Percentiles rank a stretch among this genome's conserved stretches.
Evolutionary conservation across 2,888 invertebrate genomes (phyloP).

Genomic region (Dryobotodes eremita): DNA sequence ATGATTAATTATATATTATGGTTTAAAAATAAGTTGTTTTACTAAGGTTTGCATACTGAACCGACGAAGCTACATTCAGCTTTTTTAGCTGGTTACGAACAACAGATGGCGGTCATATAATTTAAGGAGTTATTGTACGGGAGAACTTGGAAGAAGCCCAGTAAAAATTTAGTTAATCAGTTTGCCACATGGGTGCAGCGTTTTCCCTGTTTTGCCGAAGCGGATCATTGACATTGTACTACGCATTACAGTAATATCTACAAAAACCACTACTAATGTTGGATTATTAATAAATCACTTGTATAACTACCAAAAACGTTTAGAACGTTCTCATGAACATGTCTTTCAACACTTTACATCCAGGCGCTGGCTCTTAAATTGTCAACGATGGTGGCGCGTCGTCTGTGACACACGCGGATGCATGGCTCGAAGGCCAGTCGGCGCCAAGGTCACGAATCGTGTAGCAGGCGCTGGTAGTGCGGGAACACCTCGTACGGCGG

Average conservation of each 20-base stretch:
- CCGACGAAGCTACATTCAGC: not conserved
- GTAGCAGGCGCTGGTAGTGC: constrained; percentile 98
- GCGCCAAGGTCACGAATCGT: constrained; percentile 95
- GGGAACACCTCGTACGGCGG: constrained; percentile 98
- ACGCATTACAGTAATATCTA: constrained; percentile 22
- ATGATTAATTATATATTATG: not conserved
- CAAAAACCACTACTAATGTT: constrained; percentile 13
- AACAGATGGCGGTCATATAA: not conserved
- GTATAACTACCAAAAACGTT: constrained; percentile 42
- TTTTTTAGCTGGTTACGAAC: not conserved
- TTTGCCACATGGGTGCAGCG: not conserved
- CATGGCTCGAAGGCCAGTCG: constrained; percentile 77
- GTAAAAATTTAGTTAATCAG: not conserved
- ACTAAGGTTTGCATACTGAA: not conserved
- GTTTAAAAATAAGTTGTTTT: not conserved
- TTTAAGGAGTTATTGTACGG: not conserved
- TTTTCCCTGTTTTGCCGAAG: constrained; percentile 14
- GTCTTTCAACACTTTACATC: constrained; percentile 71
- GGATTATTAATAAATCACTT: constrained; percentile 32
- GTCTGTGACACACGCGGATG: constrained; percentile 73
- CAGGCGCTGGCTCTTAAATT: constrained; percentile 78
- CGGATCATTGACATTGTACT: constrained; percentile 8
- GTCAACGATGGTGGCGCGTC: constrained; percentile 84
- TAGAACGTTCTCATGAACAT: constrained; percentile 28
- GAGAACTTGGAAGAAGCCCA: not conserved